A percentile compares a stretch with the other conserved stretches of the same genome.
phyloP scores from a whole-genome alignment of 2,797 vertebrate genomes.

The Enteromius unitaeniatus region DNA sequence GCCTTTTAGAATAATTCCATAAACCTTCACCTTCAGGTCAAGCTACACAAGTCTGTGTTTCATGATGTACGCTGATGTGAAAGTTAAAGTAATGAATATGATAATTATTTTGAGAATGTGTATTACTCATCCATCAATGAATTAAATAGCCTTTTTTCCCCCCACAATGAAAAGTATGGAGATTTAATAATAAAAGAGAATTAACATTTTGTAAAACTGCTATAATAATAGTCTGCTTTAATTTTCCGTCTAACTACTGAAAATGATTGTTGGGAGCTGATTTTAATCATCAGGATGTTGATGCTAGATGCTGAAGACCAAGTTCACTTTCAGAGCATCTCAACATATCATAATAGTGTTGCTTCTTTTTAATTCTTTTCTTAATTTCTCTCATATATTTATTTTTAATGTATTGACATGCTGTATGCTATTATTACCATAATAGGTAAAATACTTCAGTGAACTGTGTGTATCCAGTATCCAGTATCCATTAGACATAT shows the following conservation, averaged over 20 bases:
- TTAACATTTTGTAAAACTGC: too few relatives aligned
- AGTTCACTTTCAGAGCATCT: not conserved
- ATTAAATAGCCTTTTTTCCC: too few relatives aligned
- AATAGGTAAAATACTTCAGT: not conserved
- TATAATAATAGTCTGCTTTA: too few relatives aligned
- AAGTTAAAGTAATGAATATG: too few relatives aligned
- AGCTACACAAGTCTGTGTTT: not conserved
- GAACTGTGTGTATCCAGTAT: not conserved
- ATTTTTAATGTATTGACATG: not conserved
- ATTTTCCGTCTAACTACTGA: too few relatives aligned
- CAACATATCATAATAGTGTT: not conserved
- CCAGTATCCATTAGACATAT: not conserved
- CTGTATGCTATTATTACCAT: not conserved
- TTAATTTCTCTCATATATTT: not conserved
- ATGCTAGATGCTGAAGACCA: not conserved
- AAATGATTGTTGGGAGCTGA: too few relatives aligned
- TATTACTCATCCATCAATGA: too few relatives aligned
- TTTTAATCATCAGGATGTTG: too few relatives aligned
- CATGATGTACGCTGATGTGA: not conserved
- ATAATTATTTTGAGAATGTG: too few relatives aligned
- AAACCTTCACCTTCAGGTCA: not conserved
- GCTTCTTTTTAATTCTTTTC: too few relatives aligned
- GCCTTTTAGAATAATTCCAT: not conserved
- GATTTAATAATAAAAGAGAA: too few relatives aligned
- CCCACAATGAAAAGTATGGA: too few relatives aligned